Evolutionary conservation across 2,797 vertebrate species (phyloP), one percentile per base, ranked within the genome.

Genomic region (Ibycter americanus): DNA sequence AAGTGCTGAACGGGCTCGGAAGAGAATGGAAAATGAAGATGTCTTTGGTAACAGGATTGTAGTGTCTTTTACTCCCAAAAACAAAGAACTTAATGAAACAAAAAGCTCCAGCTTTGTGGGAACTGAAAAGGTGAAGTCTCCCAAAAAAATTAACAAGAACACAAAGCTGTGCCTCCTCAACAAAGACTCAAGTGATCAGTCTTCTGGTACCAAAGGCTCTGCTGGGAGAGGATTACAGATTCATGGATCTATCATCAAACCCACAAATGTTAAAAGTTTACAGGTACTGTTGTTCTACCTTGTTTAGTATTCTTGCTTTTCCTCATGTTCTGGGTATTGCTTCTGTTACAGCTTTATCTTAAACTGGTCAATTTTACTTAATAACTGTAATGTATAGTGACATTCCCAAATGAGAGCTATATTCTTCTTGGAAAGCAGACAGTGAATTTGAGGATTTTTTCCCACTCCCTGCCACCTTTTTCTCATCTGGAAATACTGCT

Each of bases 21-120:
- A 99, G 97, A 98, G 99, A 90, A 99, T 99, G 99, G 99, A 99
- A 95, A 99, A 99, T 14, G 99, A 99, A 97, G 99, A 99, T 27
- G 99, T 99, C 65, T 99, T 99, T 97, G 99, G 99, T 71, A 99
- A 98, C 93, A 98, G 99, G 96, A 99, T 99, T 97, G 95, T 98
- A 54, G 98, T 99, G 61, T 99, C 99, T 29, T 99, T 99, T 96
- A 98, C 98, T 94, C 99, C 99, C 12, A 98, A 98, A 97, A 98
- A 97, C 96, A 98, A 97, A 96, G 99, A 99, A 73, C 65, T 98
- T 63, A 96, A 61, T 83, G 98, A 98, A 95, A 89, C 97, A 65
- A 98, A 98, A 91, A 97, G 70, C 95, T 97, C 98, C 93, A 88
- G 97, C 97, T 55, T 98, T 98, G 55, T 96, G 73, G 95, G 52